Base-by-base conservation (phyloP, 64 coral and sea anemone species). In the Pocillopora damicornis region DNA sequence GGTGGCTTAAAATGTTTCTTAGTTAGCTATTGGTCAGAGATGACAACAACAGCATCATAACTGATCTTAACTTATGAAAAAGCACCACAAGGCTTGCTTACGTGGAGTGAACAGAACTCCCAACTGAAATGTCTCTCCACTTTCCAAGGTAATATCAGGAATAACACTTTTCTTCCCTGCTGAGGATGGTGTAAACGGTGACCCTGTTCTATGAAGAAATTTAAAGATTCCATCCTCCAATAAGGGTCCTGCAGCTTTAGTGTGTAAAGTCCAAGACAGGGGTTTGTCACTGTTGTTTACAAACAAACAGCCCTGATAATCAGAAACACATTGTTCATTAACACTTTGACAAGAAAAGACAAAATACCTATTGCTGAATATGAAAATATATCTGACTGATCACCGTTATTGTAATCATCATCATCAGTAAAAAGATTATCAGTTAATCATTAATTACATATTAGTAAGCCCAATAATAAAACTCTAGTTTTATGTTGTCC, bases 271-370 rank as follows among this genome's bases (percentile, higher is more conserved):
- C 97, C 97, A 99, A 12, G 87, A 81, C 13, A 92, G 78, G 26
- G 90, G 15, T 61, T 92, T 84, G 38, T 95, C 93, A 66, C 93
- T 99, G 88, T 99, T 99, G 91, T 99, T 99, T 1, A 99, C 97
- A 60, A 99, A 92, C 88, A 99, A 95, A 82, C 97, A 99, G 11
- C 93, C 93, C 97, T 99, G 66, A 6, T 63, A 58, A 61, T 79
- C n/a, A 37, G 58, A 25, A 38, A 76, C 59, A 38, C 63, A 60
- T 2, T 77, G 74, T 30, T 82, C 76, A 63, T 17, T n/a, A 63
- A 17, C 66, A 73, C 4, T 30, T 23, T 37, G 16, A 66, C 25
- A 13, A 45, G 57, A 51, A 51, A 51, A 51, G 3, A 51, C 7
- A 51, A 51, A 51, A 51, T 30, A 51, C 42, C 42, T 4, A 51